Evolutionary conservation across 2,113 vertebrate genomes (phyloP).

Genomic region (Desmodus rotundus): DNA sequence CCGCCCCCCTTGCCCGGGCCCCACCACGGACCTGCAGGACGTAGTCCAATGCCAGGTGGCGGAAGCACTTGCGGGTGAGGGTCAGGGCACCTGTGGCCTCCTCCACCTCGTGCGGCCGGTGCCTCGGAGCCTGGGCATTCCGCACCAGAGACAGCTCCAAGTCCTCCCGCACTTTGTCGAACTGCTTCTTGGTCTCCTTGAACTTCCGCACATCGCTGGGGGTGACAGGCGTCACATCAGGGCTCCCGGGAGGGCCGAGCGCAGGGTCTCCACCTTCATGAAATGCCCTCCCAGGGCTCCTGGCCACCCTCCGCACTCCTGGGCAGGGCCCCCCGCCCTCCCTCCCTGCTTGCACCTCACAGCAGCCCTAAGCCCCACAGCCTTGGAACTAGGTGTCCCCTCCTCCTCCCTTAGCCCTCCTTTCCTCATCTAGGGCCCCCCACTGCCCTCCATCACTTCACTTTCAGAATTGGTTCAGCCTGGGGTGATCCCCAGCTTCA

Average conservation of each 20-base stretch:
- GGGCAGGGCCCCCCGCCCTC: not conserved
- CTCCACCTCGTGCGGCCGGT: conserved; percentile 96
- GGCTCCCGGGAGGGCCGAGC: not conserved
- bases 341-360: not conserved
- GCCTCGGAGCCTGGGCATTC: conserved; percentile 94
- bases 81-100: conserved; percentile 90
- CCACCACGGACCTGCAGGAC: conserved; percentile 90
- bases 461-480: not conserved
- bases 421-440: not conserved
- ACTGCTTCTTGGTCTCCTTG: conserved; percentile 99
- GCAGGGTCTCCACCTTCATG: accelerated
- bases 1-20: accelerated
- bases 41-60: conserved; percentile 95
- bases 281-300: not conserved
- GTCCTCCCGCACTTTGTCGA: conserved; percentile 94
- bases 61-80: conserved; percentile 94
- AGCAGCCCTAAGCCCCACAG: not conserved
- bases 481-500: not conserved
- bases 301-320: not conserved
- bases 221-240: not conserved
- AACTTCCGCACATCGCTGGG: conserved; percentile 94
- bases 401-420: not conserved
- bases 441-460: not conserved
- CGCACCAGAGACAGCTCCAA: conserved; percentile 96
- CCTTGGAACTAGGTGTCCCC: not conserved